Evolutionary conservation across 2,797 vertebrate genomes (phyloP).

Genomic region (Phoeniculus purpureus): DNA sequence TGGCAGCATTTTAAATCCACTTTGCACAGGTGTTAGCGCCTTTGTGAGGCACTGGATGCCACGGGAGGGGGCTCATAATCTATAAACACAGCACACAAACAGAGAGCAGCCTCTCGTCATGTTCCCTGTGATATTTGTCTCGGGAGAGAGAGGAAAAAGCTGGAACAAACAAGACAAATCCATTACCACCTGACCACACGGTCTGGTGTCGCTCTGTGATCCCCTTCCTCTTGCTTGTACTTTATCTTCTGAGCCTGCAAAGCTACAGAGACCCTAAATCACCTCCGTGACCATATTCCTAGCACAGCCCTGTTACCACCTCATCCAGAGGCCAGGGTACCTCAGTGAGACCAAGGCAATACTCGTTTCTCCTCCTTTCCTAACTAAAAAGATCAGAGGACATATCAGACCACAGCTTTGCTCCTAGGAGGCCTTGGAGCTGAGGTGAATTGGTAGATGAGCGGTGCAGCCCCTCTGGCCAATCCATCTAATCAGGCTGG

Average conservation of each 20-base stretch:
- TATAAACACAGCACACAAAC: neutral
- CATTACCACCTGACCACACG: neutral
- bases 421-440: neutral
- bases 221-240: neutral
- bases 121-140: neutral
- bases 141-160: neutral
- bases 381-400: neutral
- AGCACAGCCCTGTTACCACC: neutral
- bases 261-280: neutral
- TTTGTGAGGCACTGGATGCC: neutral
- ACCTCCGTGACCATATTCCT: neutral
- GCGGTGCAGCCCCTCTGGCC: neutral
- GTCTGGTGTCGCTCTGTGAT: neutral
- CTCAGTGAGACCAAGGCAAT: neutral
- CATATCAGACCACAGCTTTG: neutral
- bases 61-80: neutral
- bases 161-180: neutral
- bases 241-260: neutral
- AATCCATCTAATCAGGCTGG: neutral
- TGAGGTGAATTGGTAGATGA: neutral
- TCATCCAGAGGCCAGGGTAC: neutral
- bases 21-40: neutral
- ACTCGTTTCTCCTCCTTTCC: neutral
- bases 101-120: neutral
- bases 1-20: neutral